These are phyloP conservation scores for Paedocypris sp. DNA, from an alignment of 2,113 vertebrate genomes.

Conservation along the genomic window DNA sequence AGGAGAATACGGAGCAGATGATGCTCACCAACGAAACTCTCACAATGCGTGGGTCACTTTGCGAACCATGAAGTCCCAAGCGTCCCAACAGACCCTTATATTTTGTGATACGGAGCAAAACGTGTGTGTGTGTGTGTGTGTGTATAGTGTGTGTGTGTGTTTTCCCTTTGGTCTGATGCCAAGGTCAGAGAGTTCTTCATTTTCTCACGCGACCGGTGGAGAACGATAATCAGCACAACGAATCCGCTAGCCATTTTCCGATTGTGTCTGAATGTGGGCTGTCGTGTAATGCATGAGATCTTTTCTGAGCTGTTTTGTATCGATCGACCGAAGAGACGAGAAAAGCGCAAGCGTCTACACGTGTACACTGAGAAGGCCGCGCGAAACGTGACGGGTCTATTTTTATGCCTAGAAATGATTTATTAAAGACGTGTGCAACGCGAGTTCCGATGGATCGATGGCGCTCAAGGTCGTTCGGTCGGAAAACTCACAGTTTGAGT, in stretches of 20 bases:
- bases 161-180: conserved; percentile 28
- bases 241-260: conserved; percentile 19
- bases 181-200: conserved; percentile 16
- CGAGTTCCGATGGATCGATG: background rate
- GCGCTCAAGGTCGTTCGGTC: conserved; percentile 6
- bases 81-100: conserved; percentile 9
- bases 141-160: conserved; percentile 15
- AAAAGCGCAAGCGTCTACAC: too few species aligned
- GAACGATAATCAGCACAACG: conserved; percentile 8
- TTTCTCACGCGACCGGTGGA: background rate
- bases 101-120: conserved; percentile 20
- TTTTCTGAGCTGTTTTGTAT: conserved; percentile 26
- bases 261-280: conserved; percentile 24
- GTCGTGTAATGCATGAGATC: conserved; percentile 31
- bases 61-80: conserved; percentile 3
- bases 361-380: too few species aligned
- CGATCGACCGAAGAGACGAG: conserved; percentile 24
- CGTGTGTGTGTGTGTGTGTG: too few species aligned
- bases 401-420: conserved; percentile 34
- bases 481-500: background rate
- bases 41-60: too few species aligned
- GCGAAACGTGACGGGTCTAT: conserved; percentile 37
- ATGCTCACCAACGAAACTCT: conserved; percentile 26
- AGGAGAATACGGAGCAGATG: background rate
- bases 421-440: conserved; percentile 20